Conservation (phyloP, 2,797 vertebrate species). For the Hozukius guyotensis region DNA sequence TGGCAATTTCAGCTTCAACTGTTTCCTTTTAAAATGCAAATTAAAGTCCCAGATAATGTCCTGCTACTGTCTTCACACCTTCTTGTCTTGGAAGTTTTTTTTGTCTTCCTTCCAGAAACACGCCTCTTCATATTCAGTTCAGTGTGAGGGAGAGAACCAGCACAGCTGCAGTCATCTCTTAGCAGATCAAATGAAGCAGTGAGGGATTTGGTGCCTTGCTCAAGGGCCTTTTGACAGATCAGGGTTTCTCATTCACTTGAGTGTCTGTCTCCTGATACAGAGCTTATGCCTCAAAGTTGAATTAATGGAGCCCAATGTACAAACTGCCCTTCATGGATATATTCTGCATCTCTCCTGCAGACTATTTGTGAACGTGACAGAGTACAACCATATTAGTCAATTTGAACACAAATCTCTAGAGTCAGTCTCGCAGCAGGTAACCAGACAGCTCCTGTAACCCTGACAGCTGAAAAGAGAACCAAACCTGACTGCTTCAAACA, state of each 20-base stretch:
- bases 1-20: not conserved
- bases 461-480: conserved; percentile 23
- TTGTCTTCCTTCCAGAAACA: not conserved
- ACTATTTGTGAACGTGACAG: not conserved
- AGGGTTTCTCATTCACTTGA: not conserved
- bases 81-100: not conserved
- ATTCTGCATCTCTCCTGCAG: not conserved
- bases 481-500: conserved; percentile 18
- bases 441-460: conserved; percentile 28
- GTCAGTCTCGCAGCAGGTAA: conserved; percentile 14
- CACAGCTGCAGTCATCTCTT: not conserved
- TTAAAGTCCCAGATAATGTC: not conserved
- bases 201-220: conserved; percentile 5
- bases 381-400: not conserved
- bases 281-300: not conserved
- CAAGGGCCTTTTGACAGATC: not conserved
- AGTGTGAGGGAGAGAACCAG: not conserved
- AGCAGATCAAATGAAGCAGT: not conserved
- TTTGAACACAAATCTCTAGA: conserved; percentile 7
- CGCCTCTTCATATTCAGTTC: not conserved
- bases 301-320: not conserved
- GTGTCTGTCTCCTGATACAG: not conserved
- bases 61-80: not conserved
- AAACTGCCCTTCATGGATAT: not conserved
- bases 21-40: not conserved